Evolutionary conservation across 2,797 vertebrate genomes (phyloP).

Genomic region (Falco concolor): DNA sequence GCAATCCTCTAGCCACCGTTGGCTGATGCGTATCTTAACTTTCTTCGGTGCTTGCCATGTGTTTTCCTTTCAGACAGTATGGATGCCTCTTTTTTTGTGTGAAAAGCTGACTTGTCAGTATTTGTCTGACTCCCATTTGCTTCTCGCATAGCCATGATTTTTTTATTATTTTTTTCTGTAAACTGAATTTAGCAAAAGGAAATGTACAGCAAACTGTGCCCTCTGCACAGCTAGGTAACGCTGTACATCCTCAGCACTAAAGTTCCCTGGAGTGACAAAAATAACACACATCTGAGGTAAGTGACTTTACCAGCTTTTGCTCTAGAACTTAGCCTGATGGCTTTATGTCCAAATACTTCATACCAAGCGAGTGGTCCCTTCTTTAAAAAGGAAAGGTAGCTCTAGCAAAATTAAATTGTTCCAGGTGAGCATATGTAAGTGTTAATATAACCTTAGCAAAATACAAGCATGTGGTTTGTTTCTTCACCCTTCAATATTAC

Average conservation of each 20-base stretch:
- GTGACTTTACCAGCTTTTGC: not conserved
- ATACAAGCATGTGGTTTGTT: not conserved
- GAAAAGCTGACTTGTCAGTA: rapidly evolving
- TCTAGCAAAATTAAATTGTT: not conserved
- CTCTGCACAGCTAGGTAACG: not conserved
- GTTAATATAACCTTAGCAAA: not conserved
- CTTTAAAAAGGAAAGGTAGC: not conserved
- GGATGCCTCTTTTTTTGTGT: not conserved
- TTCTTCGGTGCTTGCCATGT: not conserved
- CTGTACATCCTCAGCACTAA: not conserved
- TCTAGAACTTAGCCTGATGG: not conserved
- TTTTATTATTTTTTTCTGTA: not conserved
- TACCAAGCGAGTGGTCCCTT: not conserved
- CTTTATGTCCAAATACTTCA: not conserved
- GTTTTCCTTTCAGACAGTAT: not conserved
- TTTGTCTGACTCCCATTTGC: not conserved
- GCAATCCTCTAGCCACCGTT: not conserved
- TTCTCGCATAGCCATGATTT: not conserved
- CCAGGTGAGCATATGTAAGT: rapidly evolving
- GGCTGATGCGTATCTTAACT: not conserved
- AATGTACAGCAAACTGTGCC: not conserved
- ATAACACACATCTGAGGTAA: not conserved
- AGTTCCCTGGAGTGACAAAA: not conserved
- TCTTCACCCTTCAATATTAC: not conserved
- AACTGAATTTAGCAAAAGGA: not conserved